Evolutionary conservation across 2,113 vertebrate species (phyloP).

Genomic region (Oophaga pumilio): DNA sequence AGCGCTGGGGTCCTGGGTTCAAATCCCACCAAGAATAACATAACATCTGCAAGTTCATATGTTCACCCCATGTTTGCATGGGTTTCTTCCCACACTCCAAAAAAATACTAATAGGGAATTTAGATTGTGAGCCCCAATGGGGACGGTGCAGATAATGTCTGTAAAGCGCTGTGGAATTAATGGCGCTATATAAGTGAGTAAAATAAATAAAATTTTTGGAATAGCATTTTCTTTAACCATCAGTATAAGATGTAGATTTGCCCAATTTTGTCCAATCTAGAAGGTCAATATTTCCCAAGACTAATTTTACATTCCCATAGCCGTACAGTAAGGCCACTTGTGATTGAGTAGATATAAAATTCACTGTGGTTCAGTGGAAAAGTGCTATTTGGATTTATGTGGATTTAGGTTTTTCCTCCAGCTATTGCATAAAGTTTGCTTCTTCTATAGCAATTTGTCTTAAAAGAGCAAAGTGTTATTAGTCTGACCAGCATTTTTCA

Average conservation of each 20-base stretch:
- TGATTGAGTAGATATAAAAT: neutral
- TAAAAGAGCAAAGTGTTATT: slow-evolving; percentile 5
- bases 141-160: no score
- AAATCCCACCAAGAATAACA: no score
- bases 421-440: slow-evolving; percentile 19
- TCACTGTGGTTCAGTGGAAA: neutral
- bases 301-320: neutral
- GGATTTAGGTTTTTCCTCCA: slow-evolving; percentile 13
- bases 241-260: neutral
- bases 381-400: slow-evolving; percentile 16
- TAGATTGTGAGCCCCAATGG: no score
- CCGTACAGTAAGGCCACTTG: neutral
- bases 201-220: no score
- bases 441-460: slow-evolving; percentile 22
- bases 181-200: no score
- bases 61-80: no score
- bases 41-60: no score
- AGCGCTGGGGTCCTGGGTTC: no score
- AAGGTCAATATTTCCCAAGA: neutral
- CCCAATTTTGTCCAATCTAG: neutral
- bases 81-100: no score
- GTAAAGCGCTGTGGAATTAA: no score
- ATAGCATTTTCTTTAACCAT: neutral
- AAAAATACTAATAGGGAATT: no score
- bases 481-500: slow-evolving; percentile 10